Conservation (phyloP, 2,113 vertebrate genomes). For the Mesoclemmys tuberculata region DNA sequence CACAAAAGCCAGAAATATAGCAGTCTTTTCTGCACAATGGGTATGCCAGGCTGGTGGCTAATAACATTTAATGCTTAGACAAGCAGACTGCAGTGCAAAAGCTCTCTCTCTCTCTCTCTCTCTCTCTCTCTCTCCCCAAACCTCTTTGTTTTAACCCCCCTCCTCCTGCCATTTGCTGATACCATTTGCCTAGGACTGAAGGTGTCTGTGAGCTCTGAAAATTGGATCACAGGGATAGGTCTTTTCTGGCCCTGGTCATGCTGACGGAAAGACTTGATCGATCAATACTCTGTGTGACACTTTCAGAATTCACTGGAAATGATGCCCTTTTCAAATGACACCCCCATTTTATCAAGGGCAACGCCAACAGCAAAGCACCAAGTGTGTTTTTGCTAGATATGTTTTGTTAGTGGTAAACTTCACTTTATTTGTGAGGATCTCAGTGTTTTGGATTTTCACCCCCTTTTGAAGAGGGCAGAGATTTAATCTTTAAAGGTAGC, state of each 20-base stretch:
- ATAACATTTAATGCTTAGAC: slow-evolving; percentile 29
- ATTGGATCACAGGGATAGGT: slow-evolving; percentile 92
- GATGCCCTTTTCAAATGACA: slow-evolving; percentile 82
- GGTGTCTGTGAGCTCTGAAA: slow-evolving; percentile 91
- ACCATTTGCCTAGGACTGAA: slow-evolving; percentile 81
- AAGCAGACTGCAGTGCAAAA: background rate
- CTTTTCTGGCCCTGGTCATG: slow-evolving; percentile 82
- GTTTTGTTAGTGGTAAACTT: slow-evolving; percentile 72
- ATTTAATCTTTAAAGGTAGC: slow-evolving; percentile 73
- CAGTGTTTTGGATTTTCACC: slow-evolving; percentile 59
- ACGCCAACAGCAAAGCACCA: slow-evolving; percentile 61
- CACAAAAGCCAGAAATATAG: slow-evolving; percentile 39
- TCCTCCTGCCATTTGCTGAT: slow-evolving; percentile 71
- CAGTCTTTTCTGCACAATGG: background rate
- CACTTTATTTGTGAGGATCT: slow-evolving; percentile 63
- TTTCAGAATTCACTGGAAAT: slow-evolving; percentile 83
- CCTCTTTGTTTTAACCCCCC: background rate
- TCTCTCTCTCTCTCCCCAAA: background rate
- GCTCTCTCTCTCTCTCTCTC: background rate
- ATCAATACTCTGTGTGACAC: slow-evolving; percentile 89
- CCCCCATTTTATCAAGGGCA: slow-evolving; percentile 78
- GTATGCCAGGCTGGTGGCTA: slow-evolving; percentile 23
- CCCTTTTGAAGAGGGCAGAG: slow-evolving; percentile 69
- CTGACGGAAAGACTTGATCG: slow-evolving; percentile 88
- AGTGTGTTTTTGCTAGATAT: slow-evolving; percentile 72